Conservation (phyloP, 2,797 vertebrate genomes). For the Crocodylus rhombifer region DNA sequence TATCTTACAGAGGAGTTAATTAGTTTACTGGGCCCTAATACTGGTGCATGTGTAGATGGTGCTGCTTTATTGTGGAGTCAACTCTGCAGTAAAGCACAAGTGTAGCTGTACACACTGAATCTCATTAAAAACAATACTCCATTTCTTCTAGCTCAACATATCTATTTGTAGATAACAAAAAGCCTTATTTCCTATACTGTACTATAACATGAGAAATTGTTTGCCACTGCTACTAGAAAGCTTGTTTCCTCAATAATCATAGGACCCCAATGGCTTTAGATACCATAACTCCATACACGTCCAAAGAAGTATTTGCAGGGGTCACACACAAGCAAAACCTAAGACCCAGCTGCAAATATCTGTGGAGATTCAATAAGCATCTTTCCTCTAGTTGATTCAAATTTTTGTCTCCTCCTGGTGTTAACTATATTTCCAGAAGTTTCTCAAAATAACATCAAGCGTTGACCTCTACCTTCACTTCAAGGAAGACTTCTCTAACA, state of each 20-base stretch:
- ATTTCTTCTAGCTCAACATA: neutral
- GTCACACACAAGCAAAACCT: neutral
- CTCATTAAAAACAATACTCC: neutral
- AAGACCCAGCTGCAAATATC: neutral
- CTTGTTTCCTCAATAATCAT: neutral
- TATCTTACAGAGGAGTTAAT: too few relatives aligned
- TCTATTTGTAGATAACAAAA: neutral
- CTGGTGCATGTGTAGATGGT: too few relatives aligned
- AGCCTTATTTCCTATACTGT: neutral
- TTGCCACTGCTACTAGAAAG: neutral
- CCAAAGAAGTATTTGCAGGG: neutral
- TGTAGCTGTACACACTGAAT: too few relatives aligned
- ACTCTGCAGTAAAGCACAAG: too few relatives aligned
- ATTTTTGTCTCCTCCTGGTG: too few relatives aligned
- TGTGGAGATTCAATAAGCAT: neutral
- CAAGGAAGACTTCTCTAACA: too few relatives aligned
- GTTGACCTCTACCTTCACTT: too few relatives aligned
- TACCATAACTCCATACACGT: neutral
- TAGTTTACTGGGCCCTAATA: too few relatives aligned
- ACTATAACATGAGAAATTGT: accelerated
- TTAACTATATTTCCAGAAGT: too few relatives aligned
- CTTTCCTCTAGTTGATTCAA: neutral
- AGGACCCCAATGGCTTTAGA: neutral
- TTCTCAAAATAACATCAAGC: too few relatives aligned
- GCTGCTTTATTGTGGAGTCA: too few relatives aligned